A percentile compares a stretch with the other conserved stretches of the same genome.
These are phyloP conservation scores for Acromyrmex heyeri DNA, from an alignment of 1,140 invertebrate genomes.

Conservation along the genomic window DNA sequence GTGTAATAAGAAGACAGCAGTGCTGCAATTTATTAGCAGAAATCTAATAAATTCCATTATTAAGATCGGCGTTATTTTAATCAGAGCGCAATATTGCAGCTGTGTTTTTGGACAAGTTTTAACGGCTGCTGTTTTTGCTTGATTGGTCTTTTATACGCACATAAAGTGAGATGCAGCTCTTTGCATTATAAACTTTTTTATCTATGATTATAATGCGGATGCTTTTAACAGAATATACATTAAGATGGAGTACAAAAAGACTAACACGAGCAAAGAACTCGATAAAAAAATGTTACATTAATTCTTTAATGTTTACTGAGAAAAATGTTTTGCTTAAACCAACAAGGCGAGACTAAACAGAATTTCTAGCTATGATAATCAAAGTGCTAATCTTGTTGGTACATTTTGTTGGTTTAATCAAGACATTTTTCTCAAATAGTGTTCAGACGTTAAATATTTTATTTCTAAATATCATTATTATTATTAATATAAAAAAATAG, in stretches of 20 bases:
- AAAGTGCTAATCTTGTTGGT: too few relatives aligned
- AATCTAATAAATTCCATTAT: conserved; percentile 70
- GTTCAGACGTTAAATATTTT: too few relatives aligned
- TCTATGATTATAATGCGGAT: not conserved
- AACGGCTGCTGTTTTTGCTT: not conserved
- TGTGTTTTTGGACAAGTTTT: not conserved
- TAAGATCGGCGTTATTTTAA: conserved; percentile 70
- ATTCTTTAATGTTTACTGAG: too few relatives aligned
- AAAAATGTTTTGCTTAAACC: too few relatives aligned
- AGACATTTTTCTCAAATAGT: too few relatives aligned
- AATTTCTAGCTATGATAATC: too few relatives aligned
- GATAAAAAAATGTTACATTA: not conserved
- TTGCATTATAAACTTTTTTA: not conserved
- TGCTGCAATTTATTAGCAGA: conserved; percentile 61
- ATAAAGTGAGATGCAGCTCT: not conserved
- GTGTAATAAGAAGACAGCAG: conserved; percentile 64
- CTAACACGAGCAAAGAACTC: not conserved
- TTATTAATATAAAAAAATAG: not conserved
- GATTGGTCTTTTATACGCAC: not conserved
- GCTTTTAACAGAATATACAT: not conserved
- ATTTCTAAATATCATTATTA: too few relatives aligned
- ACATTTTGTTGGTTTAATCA: too few relatives aligned
- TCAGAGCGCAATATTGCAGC: conserved; percentile 41
- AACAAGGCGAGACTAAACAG: too few relatives aligned
- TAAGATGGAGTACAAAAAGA: not conserved